These are phyloP conservation scores for Tragelaphus buxtoni DNA, from an alignment of 2,113 vertebrate species.

Conservation along the genomic window DNA sequence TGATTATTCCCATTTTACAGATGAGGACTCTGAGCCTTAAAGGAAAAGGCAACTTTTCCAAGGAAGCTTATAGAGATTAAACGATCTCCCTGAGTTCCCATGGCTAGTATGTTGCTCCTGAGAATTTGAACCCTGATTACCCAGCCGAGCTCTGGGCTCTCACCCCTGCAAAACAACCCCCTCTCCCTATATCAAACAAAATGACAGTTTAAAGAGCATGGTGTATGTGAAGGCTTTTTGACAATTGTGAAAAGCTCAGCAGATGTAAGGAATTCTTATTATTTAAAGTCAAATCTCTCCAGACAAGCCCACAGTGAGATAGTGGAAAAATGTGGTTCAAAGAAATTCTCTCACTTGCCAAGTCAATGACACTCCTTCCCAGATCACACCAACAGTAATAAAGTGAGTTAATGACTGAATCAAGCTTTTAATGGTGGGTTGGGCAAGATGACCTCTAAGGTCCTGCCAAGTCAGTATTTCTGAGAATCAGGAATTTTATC, in stretches of 20 bases:
- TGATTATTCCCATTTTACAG: background rate
- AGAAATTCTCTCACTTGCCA: conserved; percentile 51
- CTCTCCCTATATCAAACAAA: background rate
- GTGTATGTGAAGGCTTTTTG: background rate
- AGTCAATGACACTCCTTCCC: conserved; percentile 45
- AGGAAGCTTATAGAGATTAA: background rate
- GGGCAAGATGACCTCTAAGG: conserved; percentile 45
- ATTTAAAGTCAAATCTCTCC: conserved; percentile 25
- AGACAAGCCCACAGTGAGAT: conserved; percentile 2
- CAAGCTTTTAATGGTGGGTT: conserved; percentile 64
- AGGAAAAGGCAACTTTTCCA: background rate
- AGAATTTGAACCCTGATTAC: background rate
- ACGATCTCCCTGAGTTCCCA: background rate
- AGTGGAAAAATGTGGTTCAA: conserved; percentile 50
- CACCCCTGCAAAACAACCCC: background rate
- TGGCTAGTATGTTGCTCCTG: background rate
- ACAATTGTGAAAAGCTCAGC: conserved; percentile 10
- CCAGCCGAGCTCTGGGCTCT: background rate
- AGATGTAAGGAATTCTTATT: conserved; percentile 32
- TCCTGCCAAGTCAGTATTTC: conserved; percentile 63
- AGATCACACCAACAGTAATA: conserved; percentile 64
- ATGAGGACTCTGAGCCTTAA: background rate
- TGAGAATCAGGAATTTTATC: conserved; percentile 69
- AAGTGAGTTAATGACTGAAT: conserved; percentile 68
- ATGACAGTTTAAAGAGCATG: background rate